Conservation (phyloP, 2,113 vertebrate genomes). For the Paracyprichromis sp. region DNA sequence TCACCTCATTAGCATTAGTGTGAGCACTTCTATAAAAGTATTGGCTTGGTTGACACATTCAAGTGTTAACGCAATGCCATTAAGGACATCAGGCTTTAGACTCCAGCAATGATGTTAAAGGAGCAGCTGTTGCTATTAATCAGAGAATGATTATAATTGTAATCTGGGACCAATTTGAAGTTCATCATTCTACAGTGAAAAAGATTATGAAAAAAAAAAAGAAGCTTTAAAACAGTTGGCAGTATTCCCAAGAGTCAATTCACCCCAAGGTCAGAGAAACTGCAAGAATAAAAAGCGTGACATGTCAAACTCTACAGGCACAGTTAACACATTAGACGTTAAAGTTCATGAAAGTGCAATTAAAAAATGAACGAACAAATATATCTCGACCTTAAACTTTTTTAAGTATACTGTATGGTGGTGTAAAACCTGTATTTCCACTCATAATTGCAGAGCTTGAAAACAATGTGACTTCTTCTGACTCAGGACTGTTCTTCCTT, state of each 20-base stretch:
- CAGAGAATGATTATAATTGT: neutral
- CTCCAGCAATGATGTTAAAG: neutral
- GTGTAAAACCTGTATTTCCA: neutral
- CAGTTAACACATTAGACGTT: neutral
- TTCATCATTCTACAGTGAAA: neutral
- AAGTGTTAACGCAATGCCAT: neutral
- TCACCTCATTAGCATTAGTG: neutral
- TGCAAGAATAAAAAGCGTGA: neutral
- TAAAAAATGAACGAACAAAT: neutral
- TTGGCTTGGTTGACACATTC: neutral
- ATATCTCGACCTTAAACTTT: neutral
- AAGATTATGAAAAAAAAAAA: neutral
- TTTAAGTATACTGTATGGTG: rapidly evolving
- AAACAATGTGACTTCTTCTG: neutral
- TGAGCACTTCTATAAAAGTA: neutral
- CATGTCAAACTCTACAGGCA: neutral
- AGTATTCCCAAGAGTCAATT: neutral
- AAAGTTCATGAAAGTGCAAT: neutral
- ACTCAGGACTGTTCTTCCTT: neutral
- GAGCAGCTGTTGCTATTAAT: neutral
- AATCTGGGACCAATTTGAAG: neutral
- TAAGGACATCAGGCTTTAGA: neutral
- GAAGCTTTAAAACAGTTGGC: neutral
- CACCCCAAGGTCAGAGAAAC: neutral
- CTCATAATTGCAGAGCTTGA: neutral